phyloP scores from a whole-genome alignment of 2,113 vertebrate species.

The Larimichthys crocea region DNA sequence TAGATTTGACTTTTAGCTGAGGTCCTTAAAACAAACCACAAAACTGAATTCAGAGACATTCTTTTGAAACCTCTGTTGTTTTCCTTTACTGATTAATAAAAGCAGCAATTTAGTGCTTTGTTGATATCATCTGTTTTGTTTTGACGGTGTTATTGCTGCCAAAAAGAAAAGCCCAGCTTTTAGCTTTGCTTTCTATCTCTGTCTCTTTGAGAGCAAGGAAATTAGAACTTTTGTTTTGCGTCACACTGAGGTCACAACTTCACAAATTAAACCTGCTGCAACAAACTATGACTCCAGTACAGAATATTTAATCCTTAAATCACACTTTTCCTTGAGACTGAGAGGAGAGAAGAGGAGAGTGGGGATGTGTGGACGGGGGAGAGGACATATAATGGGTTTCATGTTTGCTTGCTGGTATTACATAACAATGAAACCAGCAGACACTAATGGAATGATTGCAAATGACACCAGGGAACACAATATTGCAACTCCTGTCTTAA shows the following conservation, averaged over 20 bases:
- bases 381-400: constrained; percentile 54
- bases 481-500: constrained; percentile 55
- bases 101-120: constrained; percentile 13
- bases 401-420: constrained; percentile 44
- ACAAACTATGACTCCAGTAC: constrained; percentile 2
- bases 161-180: neutral
- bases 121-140: constrained; percentile 7
- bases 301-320: constrained; percentile 24
- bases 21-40: constrained; percentile 18
- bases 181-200: neutral
- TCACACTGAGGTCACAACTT: neutral
- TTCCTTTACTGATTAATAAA: constrained; percentile 26
- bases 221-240: neutral
- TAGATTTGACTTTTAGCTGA: constrained; percentile 18
- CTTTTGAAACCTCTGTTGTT: constrained; percentile 11
- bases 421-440: constrained; percentile 55
- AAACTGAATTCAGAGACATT: neutral
- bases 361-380: neutral
- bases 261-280: constrained; percentile 30
- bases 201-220: constrained; percentile 7
- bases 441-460: constrained; percentile 68
- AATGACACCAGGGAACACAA: constrained; percentile 43
- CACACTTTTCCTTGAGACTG: neutral
- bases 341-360: neutral
- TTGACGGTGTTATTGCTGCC: neutral